A percentile compares a stretch with the other conserved stretches of the same genome.
Conservation (phyloP, 1,140 invertebrate genomes). For the Pachypsylla venusta region DNA sequence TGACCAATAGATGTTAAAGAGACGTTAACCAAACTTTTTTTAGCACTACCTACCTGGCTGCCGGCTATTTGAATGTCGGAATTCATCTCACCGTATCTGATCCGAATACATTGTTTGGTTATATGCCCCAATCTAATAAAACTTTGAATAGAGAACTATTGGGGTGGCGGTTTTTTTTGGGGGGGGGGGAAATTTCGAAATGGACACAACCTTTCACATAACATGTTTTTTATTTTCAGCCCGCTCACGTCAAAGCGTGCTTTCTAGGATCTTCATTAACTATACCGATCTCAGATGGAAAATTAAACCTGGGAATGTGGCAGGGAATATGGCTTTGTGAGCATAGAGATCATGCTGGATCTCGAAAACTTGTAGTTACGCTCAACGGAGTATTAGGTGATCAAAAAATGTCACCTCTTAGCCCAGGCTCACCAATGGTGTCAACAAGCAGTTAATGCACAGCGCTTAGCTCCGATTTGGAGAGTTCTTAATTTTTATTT, state of each 20-base stretch:
- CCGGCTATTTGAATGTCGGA: too few relatives aligned
- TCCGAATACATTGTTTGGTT: too few relatives aligned
- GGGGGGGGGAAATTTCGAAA: too few relatives aligned
- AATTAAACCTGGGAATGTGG: slow-evolving; percentile 88
- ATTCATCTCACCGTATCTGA: too few relatives aligned
- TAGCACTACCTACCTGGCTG: too few relatives aligned
- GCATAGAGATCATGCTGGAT: slow-evolving; percentile 87
- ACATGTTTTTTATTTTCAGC: slow-evolving; percentile 52
- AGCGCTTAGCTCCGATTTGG: neutral
- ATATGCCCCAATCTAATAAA: too few relatives aligned
- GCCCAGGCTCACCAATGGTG: slow-evolving; percentile 64
- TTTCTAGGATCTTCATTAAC: slow-evolving; percentile 89
- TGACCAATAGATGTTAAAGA: too few relatives aligned
- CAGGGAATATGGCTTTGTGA: slow-evolving; percentile 97
- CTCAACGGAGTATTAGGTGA: slow-evolving; percentile 69
- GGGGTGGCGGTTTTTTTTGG: too few relatives aligned
- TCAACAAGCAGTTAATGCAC: slow-evolving; percentile 67
- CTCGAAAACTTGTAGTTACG: slow-evolving; percentile 78
- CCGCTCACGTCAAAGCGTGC: slow-evolving; percentile 92
- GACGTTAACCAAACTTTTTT: too few relatives aligned
- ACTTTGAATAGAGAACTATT: too few relatives aligned
- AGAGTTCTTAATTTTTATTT: too few relatives aligned
- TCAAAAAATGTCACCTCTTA: slow-evolving; percentile 63
- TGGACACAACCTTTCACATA: too few relatives aligned
- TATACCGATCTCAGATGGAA: slow-evolving; percentile 89